Evolutionary conservation across 2,797 vertebrate species (phyloP).

Genomic region (Sebastes trivittatus): DNA sequence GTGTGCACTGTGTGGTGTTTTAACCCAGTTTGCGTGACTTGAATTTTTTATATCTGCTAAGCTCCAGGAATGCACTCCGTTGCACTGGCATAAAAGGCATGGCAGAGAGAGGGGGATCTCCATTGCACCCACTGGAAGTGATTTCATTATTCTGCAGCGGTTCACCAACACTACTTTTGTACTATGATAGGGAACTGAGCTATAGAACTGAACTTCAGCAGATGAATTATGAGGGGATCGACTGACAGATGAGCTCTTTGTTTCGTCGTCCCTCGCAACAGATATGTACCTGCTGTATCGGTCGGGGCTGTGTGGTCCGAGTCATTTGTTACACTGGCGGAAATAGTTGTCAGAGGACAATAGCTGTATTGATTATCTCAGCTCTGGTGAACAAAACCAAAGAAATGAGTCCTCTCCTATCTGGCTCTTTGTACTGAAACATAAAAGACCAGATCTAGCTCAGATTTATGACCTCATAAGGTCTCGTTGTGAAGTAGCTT

Average conservation of each 20-base stretch:
- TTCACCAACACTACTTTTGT: conserved; percentile 31
- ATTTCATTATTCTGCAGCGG: conserved; percentile 58
- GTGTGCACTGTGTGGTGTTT: conserved; percentile 62
- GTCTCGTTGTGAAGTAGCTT: neutral
- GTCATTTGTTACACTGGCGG: neutral
- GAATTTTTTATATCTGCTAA: conserved; percentile 71
- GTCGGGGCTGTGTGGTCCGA: neutral
- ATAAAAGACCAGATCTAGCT: neutral
- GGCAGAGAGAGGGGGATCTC: neutral
- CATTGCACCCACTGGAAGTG: conserved; percentile 8
- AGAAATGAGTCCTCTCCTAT: neutral
- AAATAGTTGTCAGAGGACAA: conserved; percentile 10
- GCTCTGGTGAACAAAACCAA: neutral
- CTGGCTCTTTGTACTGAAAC: neutral
- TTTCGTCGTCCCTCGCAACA: neutral
- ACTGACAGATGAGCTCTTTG: conserved; percentile 10
- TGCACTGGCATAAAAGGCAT: conserved; percentile 8
- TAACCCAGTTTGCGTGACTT: conserved; percentile 78
- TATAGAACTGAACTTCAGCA: neutral
- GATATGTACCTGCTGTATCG: neutral
- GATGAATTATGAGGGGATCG: neutral
- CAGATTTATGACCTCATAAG: neutral
- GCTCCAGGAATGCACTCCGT: conserved; percentile 59
- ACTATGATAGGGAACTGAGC: neutral
- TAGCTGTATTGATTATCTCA: conserved; percentile 9